Base-by-base conservation (phyloP, 2,113 vertebrate species). In the Ranitomeya imitator region DNA sequence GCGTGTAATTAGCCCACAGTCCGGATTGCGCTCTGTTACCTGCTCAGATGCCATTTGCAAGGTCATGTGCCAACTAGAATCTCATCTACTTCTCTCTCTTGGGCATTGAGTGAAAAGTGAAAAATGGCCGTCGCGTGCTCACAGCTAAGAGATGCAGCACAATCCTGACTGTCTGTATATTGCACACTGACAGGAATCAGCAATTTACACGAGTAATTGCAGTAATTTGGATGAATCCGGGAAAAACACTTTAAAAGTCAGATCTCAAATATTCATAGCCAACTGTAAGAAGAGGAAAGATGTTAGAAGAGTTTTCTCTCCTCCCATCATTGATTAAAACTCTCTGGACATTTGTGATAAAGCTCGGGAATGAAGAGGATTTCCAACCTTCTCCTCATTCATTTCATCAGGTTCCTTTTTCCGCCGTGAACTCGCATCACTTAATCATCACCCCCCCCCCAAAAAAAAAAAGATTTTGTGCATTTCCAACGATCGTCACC, bases 311-410 rank as follows among this genome's bases (percentile, higher is more conserved):
- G 23, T 31, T 15, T 80, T 76, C 3, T 54, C 63, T 71, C 26
- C 79, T 16, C 54, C 55, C 79, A 9, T 7, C 23, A 61, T 61
- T 54, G 82, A 84, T 84, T 84, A 69, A 10, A 84, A 69, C 45
- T 84, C 63, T 84, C 7, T 52, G 51, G 69, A 63, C 45, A 45
- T 69, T 83, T 69, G 61, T 67, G 61, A 83, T 83, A 82, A 63
- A 83, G 69, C 63, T 52, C n/a, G 52, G 11, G 23, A 83, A 83
- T 83, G 61, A 67, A 67, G 45, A 52, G 26, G 26, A 31, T 69
- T 83, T 31, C 10, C 2, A 26, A 16, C 63, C 82, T 55, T 55
- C 21, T 51, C 52, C 45, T 69, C 65, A 26, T 69, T 26, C 67
- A 71, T 71, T 69, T 23, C 18, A 71, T 69, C 51, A 52, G 82